Evolutionary conservation across 2,797 vertebrate species (phyloP).

Genomic region (Aselliscus stoliczkanus): DNA sequence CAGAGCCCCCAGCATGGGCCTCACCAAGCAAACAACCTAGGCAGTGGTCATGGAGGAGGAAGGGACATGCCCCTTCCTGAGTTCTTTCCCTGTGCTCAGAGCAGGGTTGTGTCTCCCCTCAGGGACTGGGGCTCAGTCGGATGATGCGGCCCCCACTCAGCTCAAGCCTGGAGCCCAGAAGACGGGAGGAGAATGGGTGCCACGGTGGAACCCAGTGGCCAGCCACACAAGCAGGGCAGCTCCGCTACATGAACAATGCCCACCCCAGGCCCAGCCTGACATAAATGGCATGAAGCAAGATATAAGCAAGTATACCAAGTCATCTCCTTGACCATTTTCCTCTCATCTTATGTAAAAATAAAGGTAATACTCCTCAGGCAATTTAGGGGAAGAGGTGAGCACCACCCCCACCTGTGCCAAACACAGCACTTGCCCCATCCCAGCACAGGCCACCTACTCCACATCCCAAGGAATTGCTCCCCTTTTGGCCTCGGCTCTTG

Average conservation of each 20-base stretch:
- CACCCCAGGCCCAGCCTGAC: not conserved
- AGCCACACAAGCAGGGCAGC: not conserved
- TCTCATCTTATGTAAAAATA: not conserved
- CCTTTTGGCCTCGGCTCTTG: not conserved
- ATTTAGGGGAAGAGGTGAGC: rapidly evolving
- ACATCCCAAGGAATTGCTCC: not conserved
- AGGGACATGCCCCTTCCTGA: not conserved
- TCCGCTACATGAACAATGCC: not conserved
- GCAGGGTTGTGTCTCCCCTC: not conserved
- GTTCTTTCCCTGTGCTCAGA: not conserved
- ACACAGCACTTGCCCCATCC: not conserved
- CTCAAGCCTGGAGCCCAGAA: not conserved
- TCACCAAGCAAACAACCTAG: not conserved
- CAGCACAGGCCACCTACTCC: not conserved
- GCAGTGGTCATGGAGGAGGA: not conserved
- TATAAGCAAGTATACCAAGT: rapidly evolving
- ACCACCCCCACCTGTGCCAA: not conserved
- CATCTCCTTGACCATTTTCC: not conserved
- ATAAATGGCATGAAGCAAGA: not conserved
- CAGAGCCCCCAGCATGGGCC: not conserved
- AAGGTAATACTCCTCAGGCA: not conserved
- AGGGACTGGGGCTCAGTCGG: not conserved
- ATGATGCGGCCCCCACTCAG: not conserved
- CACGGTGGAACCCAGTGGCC: not conserved
- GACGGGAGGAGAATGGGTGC: not conserved